These are phyloP conservation scores for Yponomeuta cagnagella DNA, from an alignment of 2,888 invertebrate genomes.

Conservation along the genomic window DNA sequence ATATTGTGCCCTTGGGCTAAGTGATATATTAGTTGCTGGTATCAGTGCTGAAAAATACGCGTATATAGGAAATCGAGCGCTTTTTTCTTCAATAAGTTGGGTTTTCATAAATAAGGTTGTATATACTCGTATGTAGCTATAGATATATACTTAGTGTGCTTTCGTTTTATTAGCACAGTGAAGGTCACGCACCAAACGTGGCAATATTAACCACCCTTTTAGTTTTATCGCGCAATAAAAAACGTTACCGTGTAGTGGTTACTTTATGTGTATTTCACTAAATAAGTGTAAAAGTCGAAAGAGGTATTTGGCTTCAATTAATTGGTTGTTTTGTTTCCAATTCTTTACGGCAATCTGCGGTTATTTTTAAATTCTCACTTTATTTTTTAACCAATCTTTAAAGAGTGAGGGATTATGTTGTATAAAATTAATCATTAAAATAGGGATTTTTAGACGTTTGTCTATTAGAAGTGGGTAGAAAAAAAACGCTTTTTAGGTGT, in stretches of 20 bases:
- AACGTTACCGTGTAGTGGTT: constrained; percentile 22
- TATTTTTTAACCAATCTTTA: too few relatives aligned
- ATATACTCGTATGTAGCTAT: too few relatives aligned
- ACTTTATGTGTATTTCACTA: not conserved
- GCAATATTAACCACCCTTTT: constrained; percentile 59
- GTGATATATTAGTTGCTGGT: not conserved
- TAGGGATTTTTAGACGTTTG: too few relatives aligned
- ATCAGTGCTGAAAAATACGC: not conserved
- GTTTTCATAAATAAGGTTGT: not conserved
- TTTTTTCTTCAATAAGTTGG: not conserved
- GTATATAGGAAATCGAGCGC: not conserved
- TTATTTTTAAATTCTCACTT: too few relatives aligned
- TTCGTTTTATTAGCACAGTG: not conserved
- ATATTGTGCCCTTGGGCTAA: not conserved
- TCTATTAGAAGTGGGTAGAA: too few relatives aligned
- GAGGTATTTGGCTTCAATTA: not conserved
- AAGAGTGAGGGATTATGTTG: too few relatives aligned
- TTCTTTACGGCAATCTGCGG: too few relatives aligned
- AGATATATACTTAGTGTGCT: not conserved
- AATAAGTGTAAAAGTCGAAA: not conserved
- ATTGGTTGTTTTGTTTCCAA: too few relatives aligned
- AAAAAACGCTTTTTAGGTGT: too few relatives aligned
- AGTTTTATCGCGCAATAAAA: constrained; percentile 65
- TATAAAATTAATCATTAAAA: too few relatives aligned
- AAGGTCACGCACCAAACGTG: constrained; percentile 41